Evolutionary conservation across 2,113 vertebrate genomes (phyloP).

Genomic region (Eulemur rufifrons): DNA sequence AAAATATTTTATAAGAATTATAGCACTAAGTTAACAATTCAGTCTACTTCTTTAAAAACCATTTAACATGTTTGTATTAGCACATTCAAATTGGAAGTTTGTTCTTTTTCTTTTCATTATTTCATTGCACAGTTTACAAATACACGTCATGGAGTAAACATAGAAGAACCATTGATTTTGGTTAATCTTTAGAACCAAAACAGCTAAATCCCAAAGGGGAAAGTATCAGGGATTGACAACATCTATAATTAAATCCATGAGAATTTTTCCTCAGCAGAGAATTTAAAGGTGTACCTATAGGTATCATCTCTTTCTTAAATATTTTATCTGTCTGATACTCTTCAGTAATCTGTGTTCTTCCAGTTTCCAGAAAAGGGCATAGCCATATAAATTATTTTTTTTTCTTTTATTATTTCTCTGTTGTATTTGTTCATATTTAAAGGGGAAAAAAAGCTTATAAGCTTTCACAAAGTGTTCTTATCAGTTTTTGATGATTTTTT

Average conservation of each 20-base stretch:
- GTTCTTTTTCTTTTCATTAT: neutral
- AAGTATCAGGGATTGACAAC: constrained; percentile 67
- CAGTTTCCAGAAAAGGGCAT: constrained; percentile 72
- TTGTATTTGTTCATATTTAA: constrained; percentile 60
- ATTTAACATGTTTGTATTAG: neutral
- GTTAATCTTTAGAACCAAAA: constrained; percentile 81
- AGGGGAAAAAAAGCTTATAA: constrained; percentile 72
- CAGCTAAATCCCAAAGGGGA: constrained; percentile 89
- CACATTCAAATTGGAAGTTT: neutral
- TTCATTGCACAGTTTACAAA: constrained; percentile 57
- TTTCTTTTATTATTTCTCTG: neutral
- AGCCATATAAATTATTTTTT: constrained; percentile 75
- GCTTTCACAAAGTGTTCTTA: constrained; percentile 83
- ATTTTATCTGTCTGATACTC: constrained; percentile 49
- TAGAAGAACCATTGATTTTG: constrained; percentile 63
- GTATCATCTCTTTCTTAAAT: constrained; percentile 57
- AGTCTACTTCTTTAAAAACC: constrained; percentile 12
- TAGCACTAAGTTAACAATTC: neutral
- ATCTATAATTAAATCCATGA: constrained; percentile 66
- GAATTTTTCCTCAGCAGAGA: constrained; percentile 66
- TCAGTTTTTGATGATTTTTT: constrained; percentile 65
- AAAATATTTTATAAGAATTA: constrained; percentile 37
- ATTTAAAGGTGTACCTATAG: constrained; percentile 60
- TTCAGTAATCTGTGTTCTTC: constrained; percentile 64
- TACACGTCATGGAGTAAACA: constrained; percentile 22